These are phyloP conservation scores for Epistrophe eligans DNA, from an alignment of 2,888 invertebrate species.

Conservation along the genomic window DNA sequence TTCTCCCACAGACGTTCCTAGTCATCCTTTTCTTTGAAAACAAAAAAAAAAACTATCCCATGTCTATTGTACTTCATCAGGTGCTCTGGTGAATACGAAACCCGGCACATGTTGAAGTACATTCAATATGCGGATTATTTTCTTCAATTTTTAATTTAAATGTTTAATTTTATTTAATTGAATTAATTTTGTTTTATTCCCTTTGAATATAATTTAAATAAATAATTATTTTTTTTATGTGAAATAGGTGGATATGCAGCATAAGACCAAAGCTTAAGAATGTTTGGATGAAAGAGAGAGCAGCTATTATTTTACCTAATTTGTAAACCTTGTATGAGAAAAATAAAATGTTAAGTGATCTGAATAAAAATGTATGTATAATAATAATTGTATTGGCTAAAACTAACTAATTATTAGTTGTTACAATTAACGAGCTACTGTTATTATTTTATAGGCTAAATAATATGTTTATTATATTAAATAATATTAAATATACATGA, in stretches of 20 bases:
- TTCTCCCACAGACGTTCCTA: constrained; percentile 8
- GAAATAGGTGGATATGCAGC: not conserved
- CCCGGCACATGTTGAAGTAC: constrained; percentile 99
- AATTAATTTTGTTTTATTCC: not conserved
- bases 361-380: not conserved
- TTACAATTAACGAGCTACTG: too few relatives aligned
- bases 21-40: not conserved
- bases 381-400: too few relatives aligned
- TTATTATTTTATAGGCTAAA: too few relatives aligned
- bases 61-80: constrained; percentile 99
- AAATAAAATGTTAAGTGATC: not conserved
- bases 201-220: not conserved
- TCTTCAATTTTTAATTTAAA: constrained; percentile 54
- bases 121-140: constrained; percentile 93
- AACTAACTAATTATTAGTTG: too few relatives aligned
- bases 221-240: not conserved
- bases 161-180: not conserved
- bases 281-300: not conserved
- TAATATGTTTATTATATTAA: too few relatives aligned
- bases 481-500: too few relatives aligned
- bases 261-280: not conserved
- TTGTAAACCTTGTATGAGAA: not conserved
- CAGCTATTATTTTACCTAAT: not conserved
- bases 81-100: constrained; percentile 96
- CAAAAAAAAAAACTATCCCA: constrained; percentile 87